phyloP scores from a whole-genome alignment of 2,113 vertebrate genomes.

The Thryonomys swinderianus region DNA sequence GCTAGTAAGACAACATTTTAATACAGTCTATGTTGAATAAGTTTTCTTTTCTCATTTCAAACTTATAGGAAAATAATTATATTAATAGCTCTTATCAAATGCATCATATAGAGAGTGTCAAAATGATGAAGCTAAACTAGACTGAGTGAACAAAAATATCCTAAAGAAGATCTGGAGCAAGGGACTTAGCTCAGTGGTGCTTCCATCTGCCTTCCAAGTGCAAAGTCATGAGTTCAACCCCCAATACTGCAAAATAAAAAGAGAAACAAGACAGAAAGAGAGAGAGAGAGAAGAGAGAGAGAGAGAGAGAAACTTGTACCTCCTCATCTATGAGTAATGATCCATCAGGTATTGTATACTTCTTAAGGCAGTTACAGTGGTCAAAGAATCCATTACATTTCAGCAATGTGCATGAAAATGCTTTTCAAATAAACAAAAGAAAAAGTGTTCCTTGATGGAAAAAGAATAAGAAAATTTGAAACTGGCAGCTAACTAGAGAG shows the following conservation, averaged over 20 bases:
- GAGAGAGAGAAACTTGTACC: neutral
- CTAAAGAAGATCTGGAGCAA: neutral
- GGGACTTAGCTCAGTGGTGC: no score
- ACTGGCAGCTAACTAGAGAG: neutral
- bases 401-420: conserved; percentile 9
- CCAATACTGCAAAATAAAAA: no score
- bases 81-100: conserved; percentile 50
- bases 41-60: conserved; percentile 45
- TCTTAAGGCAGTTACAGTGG: neutral
- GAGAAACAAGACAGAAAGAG: no score
- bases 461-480: conserved; percentile 5
- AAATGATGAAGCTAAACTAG: conserved; percentile 46
- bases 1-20: conserved; percentile 25
- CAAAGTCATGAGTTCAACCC: no score
- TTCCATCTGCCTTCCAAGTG: no score
- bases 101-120: neutral
- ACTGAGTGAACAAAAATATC: neutral
- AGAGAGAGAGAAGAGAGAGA: no score
- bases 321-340: neutral
- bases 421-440: conserved; percentile 8
- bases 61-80: neutral
- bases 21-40: neutral
- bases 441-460: neutral
- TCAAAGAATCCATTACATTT: conserved; percentile 15
- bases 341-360: neutral